Percentiles rank a stretch among this genome's conserved stretches.
phyloP scores from a whole-genome alignment of 1,140 invertebrate genomes.

The Magallana angulata region DNA sequence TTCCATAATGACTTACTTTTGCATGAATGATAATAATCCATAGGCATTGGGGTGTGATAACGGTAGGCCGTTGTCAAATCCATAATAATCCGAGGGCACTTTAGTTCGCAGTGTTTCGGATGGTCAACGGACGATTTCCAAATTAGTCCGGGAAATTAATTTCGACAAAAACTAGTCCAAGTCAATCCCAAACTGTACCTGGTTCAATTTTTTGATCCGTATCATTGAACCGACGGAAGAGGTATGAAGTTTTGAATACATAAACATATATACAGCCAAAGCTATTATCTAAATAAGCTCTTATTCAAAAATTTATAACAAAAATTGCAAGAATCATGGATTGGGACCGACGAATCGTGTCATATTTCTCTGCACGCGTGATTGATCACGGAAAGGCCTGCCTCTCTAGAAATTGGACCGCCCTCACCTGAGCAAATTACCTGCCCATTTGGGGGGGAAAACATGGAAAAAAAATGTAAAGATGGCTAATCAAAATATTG shows the following conservation, averaged over 20 bases:
- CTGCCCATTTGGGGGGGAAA: slow-evolving; percentile 39
- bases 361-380: slow-evolving; percentile 53
- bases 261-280: slow-evolving; percentile 28
- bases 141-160: slow-evolving; percentile 25
- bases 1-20: slow-evolving; percentile 70
- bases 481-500: slow-evolving; percentile 34
- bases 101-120: slow-evolving; percentile 53
- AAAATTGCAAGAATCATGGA: slow-evolving; percentile 34
- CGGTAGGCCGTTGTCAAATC: slow-evolving; percentile 64
- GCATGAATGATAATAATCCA: slow-evolving; percentile 75
- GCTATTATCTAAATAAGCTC: slow-evolving; percentile 32
- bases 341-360: slow-evolving; percentile 28
- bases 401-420: slow-evolving; percentile 47
- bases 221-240: slow-evolving; percentile 33
- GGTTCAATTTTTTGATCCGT: slow-evolving; percentile 22
- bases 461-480: slow-evolving; percentile 19
- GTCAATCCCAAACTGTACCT: neutral
- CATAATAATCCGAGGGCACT: slow-evolving; percentile 55
- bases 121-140: slow-evolving; percentile 29
- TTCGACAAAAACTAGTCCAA: neutral
- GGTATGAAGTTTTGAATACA: slow-evolving; percentile 32
- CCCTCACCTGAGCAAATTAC: slow-evolving; percentile 51
- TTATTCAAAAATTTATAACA: slow-evolving; percentile 37
- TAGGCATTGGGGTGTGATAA: slow-evolving; percentile 64
- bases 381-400: slow-evolving; percentile 58